Evolutionary conservation across 2,113 vertebrate genomes (phyloP).

Genomic region (Pedetes capensis): DNA sequence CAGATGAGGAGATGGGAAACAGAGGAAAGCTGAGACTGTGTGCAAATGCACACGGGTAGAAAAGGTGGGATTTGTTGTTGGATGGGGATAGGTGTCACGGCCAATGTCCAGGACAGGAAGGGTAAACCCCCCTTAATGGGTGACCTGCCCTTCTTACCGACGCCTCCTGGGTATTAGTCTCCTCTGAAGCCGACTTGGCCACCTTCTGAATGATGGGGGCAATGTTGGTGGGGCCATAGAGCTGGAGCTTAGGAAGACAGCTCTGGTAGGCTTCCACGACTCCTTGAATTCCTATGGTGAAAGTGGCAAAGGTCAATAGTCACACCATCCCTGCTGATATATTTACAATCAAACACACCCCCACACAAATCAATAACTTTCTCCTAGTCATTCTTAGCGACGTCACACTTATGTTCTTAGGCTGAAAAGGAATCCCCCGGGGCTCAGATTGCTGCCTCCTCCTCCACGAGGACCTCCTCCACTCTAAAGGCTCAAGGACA

Average conservation of each 20-base stretch:
- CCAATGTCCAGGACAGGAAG: background rate
- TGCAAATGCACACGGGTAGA: background rate
- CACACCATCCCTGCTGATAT: background rate
- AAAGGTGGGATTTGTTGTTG: background rate
- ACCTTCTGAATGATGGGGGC: slow-evolving; percentile 99
- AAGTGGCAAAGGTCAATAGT: slow-evolving; percentile 15
- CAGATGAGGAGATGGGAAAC: background rate
- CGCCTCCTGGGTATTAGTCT: slow-evolving; percentile 95
- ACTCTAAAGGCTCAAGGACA: background rate
- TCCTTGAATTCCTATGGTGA: slow-evolving; percentile 92
- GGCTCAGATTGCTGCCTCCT: background rate
- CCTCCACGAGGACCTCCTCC: background rate
- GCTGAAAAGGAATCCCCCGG: background rate
- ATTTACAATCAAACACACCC: background rate
- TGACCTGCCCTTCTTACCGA: slow-evolving; percentile 85
- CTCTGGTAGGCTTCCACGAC: slow-evolving; percentile 98
- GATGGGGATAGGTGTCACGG: background rate
- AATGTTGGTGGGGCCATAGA: slow-evolving; percentile 97
- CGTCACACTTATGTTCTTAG: background rate
- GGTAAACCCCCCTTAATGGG: rapidly evolving
- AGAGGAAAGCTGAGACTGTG: background rate
- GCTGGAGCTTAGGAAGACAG: slow-evolving; percentile 96
- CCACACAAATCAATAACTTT: background rate
- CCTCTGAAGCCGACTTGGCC: slow-evolving; percentile 93
- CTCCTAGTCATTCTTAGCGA: background rate